These are phyloP conservation scores for Okapia johnstoni DNA, from an alignment of 2,113 vertebrate genomes.

Conservation along the genomic window DNA sequence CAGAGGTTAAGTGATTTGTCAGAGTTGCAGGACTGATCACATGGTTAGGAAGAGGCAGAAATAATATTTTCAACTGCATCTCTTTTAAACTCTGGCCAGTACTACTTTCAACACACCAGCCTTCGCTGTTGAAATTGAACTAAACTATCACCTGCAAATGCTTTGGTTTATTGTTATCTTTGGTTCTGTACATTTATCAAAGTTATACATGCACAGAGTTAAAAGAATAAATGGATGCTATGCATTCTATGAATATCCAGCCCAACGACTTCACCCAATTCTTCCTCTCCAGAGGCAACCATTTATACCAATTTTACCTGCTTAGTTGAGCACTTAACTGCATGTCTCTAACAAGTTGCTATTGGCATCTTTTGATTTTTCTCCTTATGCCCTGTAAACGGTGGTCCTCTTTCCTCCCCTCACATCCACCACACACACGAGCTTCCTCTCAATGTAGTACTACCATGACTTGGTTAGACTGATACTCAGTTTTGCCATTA, in stretches of 20 bases:
- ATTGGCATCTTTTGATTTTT: not conserved
- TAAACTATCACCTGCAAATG: not conserved
- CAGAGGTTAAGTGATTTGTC: not conserved
- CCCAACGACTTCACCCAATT: not conserved
- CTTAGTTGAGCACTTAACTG: not conserved
- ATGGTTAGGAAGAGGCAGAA: not conserved
- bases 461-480: not conserved
- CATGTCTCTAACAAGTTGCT: not conserved
- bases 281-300: not conserved
- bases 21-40: not conserved
- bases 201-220: not conserved
- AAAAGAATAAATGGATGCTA: not conserved
- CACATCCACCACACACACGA: not conserved
- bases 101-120: not conserved
- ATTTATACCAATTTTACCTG: not conserved
- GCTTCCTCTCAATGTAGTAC: not conserved
- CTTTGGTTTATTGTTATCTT: not conserved
- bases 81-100: not conserved
- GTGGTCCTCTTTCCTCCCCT: not conserved
- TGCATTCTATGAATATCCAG: not conserved
- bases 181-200: not conserved
- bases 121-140: not conserved
- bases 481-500: not conserved
- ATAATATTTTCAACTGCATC: not conserved
- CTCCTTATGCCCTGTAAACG: not conserved